phyloP scores from a whole-genome alignment of 2,888 invertebrate genomes.

The Trisateles emortualis region DNA sequence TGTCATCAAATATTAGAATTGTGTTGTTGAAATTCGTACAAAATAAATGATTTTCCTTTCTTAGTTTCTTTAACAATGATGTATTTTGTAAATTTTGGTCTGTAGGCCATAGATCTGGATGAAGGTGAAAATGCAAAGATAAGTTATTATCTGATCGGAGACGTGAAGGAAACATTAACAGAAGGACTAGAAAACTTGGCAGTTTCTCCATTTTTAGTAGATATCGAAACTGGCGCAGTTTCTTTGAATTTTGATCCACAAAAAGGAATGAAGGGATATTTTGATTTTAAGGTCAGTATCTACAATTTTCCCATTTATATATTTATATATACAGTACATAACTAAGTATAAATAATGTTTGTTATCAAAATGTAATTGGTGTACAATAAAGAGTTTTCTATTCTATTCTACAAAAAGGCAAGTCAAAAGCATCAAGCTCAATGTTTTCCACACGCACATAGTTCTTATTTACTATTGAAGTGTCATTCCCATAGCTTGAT shows the following conservation, averaged over 20 bases:
- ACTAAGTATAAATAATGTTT: too few species aligned
- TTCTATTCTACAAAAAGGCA: neutral
- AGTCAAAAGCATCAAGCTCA: neutral
- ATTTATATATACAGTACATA: too few species aligned
- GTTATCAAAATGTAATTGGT: too few species aligned
- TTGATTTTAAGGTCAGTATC: slow-evolving; percentile 92
- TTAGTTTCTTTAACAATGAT: too few species aligned
- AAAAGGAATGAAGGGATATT: slow-evolving; percentile 98
- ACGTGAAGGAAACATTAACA: slow-evolving; percentile 93
- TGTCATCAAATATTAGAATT: too few species aligned
- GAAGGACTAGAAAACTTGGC: slow-evolving; percentile 94
- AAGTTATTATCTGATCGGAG: slow-evolving; percentile 92
- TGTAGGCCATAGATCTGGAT: slow-evolving; percentile 92
- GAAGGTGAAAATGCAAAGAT: slow-evolving; percentile 91
- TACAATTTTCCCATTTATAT: neutral
- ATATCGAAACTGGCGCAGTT: slow-evolving; percentile 93
- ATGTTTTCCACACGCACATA: neutral
- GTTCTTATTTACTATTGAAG: neutral
- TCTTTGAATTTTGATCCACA: slow-evolving; percentile 98
- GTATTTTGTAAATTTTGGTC: slow-evolving; percentile 3
- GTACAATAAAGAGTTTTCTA: too few species aligned
- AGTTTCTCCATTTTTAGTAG: slow-evolving; percentile 93
- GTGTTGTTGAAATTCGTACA: too few species aligned
- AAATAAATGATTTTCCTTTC: too few species aligned
- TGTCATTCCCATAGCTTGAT: neutral